These are phyloP conservation scores for Cyprinodon diabolis DNA, from an alignment of 2,797 vertebrate genomes.

Conservation along the genomic window DNA sequence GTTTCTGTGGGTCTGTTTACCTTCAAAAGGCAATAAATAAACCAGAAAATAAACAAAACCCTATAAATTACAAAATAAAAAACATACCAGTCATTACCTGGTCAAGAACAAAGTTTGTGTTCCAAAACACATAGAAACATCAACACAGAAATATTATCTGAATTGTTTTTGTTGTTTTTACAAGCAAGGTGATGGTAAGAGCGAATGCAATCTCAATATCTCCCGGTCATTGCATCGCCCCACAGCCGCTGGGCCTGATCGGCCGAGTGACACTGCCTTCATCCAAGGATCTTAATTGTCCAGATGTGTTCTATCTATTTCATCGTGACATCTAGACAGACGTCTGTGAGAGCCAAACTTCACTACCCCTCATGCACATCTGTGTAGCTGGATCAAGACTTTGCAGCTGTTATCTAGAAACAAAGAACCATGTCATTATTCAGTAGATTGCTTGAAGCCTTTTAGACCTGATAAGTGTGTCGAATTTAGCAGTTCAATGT, in stretches of 20 bases:
- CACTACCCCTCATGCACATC: slow-evolving; percentile 56
- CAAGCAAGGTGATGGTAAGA: slow-evolving; percentile 37
- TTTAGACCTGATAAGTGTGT: slow-evolving; percentile 2
- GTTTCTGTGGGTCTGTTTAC: not conserved
- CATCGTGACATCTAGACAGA: slow-evolving; percentile 72
- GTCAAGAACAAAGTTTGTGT: not conserved
- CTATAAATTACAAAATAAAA: no score
- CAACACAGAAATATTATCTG: not conserved
- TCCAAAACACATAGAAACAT: not conserved
- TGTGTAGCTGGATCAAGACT: slow-evolving; percentile 30
- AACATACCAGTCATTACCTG: no score
- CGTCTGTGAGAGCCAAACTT: slow-evolving; percentile 43
- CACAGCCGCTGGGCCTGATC: slow-evolving; percentile 71
- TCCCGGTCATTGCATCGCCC: slow-evolving; percentile 56
- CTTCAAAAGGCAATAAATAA: not conserved
- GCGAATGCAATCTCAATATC: slow-evolving; percentile 21
- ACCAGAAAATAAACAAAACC: no score
- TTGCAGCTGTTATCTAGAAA: slow-evolving; percentile 50
- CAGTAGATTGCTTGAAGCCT: slow-evolving; percentile 3
- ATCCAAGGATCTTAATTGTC: slow-evolving; percentile 64
- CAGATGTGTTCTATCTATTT: slow-evolving; percentile 82
- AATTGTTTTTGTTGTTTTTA: not conserved
- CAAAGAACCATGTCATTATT: slow-evolving; percentile 34
- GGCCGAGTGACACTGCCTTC: slow-evolving; percentile 63
- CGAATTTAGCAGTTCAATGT: not conserved